Percentiles rank a stretch among this genome's conserved stretches.
Evolutionary conservation across 2,797 vertebrate genomes (phyloP).

Genomic region (Harpagifer antarcticus): DNA sequence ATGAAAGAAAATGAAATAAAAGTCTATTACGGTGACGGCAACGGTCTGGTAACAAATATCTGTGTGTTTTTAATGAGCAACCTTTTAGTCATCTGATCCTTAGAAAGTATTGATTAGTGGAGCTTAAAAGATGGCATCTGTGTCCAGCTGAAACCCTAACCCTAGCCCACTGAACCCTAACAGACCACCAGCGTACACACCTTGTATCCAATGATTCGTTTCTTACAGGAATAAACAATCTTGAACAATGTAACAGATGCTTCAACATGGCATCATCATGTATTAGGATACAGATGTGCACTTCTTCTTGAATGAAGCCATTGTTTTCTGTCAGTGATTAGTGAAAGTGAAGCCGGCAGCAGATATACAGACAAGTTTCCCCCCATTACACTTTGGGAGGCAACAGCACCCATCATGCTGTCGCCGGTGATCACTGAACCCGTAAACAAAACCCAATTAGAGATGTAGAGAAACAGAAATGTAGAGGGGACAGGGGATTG

Average conservation of each 20-base stretch:
- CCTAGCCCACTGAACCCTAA: conserved; percentile 8
- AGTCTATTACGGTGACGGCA: no score
- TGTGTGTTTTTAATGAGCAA: conserved; percentile 4
- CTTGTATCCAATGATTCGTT: not conserved
- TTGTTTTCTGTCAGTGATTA: conserved; percentile 40
- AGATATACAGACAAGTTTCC: conserved; percentile 47
- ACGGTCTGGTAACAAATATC: not conserved
- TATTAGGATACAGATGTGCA: conserved; percentile 11
- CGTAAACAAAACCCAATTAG: conserved; percentile 75
- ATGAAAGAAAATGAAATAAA: not conserved
- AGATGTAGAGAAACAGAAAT: conserved; percentile 47
- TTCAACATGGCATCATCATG: not conserved
- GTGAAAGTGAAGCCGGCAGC: conserved; percentile 42
- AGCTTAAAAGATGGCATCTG: conserved; percentile 30
- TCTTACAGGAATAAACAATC: conserved; percentile 8
- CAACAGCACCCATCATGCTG: conserved; percentile 49
- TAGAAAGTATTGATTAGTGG: conserved; percentile 54
- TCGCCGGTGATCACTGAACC: conserved; percentile 45
- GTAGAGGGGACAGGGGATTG: conserved; percentile 3
- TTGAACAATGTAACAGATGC: not conserved
- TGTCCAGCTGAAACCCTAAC: conserved; percentile 46
- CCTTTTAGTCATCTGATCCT: conserved; percentile 51
- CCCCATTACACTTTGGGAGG: conserved; percentile 54
- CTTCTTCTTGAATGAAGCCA: conserved; percentile 23
- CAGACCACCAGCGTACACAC: not conserved